phyloP scores from a whole-genome alignment of 2,113 vertebrate species.

The Scophthalmus maximus region DNA sequence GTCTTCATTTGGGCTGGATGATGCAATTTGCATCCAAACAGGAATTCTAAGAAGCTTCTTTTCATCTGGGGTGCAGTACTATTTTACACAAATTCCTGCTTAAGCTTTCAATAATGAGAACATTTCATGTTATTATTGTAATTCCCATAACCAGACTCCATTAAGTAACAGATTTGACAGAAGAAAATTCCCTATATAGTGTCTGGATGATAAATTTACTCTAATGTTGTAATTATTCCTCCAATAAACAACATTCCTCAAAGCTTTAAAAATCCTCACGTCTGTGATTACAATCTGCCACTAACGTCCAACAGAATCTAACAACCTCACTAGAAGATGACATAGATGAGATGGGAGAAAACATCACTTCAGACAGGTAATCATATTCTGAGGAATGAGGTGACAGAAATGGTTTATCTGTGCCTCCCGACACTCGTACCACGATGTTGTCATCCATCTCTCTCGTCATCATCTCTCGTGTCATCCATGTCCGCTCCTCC shows the following conservation, averaged over 20 bases:
- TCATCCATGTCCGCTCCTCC: conserved; percentile 11
- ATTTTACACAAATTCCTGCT: background rate
- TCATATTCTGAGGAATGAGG: conserved; percentile 56
- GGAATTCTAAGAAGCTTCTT: background rate
- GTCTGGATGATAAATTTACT: background rate
- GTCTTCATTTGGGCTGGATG: background rate
- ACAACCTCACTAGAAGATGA: conserved; percentile 4
- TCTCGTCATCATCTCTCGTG: conserved; percentile 23
- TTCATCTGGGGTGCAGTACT: background rate
- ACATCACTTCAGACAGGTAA: conserved; percentile 54
- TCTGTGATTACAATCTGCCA: conserved; percentile 27
- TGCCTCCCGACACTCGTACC: conserved; percentile 20
- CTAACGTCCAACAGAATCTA: conserved; percentile 26
- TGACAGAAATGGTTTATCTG: conserved; percentile 66
- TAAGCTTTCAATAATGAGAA: background rate
- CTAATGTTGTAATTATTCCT: background rate
- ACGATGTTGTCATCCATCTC: conserved; percentile 29
- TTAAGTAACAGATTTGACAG: background rate
- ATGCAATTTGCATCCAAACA: background rate
- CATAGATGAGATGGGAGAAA: conserved; percentile 13
- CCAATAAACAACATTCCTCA: conserved; percentile 13
- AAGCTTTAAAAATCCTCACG: conserved; percentile 5
- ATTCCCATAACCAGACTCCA: background rate
- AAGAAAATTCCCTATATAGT: background rate
- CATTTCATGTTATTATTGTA: background rate